phyloP scores from a whole-genome alignment of 2,113 vertebrate species.

The Lampris incognitus region DNA sequence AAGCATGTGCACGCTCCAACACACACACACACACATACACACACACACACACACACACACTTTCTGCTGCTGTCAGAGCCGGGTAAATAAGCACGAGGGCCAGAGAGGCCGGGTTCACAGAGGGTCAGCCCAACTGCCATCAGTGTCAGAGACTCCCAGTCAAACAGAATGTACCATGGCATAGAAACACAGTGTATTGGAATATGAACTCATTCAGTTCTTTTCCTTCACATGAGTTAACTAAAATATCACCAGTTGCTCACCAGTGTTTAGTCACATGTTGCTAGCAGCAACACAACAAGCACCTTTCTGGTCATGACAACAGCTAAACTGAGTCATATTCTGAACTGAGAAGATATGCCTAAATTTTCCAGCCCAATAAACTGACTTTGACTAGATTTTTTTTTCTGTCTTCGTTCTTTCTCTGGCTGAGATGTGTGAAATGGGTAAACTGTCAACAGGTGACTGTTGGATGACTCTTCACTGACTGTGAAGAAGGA shows the following conservation, averaged over 20 bases:
- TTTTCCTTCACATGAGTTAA: not conserved
- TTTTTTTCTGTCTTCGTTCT: not conserved
- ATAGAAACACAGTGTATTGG: not conserved
- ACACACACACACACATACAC: not conserved
- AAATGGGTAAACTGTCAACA: slow-evolving; percentile 30
- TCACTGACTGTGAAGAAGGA: slow-evolving; percentile 16
- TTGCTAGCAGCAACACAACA: slow-evolving; percentile 66
- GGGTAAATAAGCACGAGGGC: slow-evolving; percentile 18
- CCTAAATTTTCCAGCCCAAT: slow-evolving; percentile 16
- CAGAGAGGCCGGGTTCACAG: not conserved
- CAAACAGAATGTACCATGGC: not conserved
- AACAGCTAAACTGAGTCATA: slow-evolving; percentile 46
- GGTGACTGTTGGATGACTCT: slow-evolving; percentile 20
- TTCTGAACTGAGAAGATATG: slow-evolving; percentile 19
- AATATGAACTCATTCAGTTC: not conserved
- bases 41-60: not conserved
- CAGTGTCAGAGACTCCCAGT: not conserved
- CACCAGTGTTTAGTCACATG: slow-evolving; percentile 53
- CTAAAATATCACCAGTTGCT: not conserved
- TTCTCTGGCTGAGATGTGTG: slow-evolving; percentile 23
- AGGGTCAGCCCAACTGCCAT: not conserved
- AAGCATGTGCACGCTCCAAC: slow-evolving; percentile 16
- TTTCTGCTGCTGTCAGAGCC: not conserved
- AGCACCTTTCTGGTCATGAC: slow-evolving; percentile 26
- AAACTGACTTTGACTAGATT: not conserved